These are phyloP conservation scores for Peromyscus melanophrys DNA, from an alignment of 2,797 vertebrate genomes.

Conservation along the genomic window DNA sequence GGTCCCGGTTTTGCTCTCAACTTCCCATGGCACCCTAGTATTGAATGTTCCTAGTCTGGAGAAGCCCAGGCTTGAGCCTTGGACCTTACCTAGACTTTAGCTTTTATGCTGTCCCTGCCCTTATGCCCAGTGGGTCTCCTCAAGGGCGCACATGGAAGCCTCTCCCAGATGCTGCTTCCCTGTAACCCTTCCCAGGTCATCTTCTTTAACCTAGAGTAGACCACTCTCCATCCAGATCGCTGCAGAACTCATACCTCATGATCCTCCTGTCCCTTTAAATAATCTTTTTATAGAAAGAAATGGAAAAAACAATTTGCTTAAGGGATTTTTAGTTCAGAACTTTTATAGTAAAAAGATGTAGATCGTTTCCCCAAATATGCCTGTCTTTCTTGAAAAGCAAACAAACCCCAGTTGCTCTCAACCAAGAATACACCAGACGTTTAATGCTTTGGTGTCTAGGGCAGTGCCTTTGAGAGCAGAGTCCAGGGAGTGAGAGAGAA, in stretches of 20 bases:
- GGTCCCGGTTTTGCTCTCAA: background rate
- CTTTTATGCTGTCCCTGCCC: constrained; percentile 1
- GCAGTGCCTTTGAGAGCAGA: background rate
- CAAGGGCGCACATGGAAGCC: background rate
- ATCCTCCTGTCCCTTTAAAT: constrained; percentile 12
- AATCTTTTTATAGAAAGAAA: constrained; percentile 79
- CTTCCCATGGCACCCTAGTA: background rate
- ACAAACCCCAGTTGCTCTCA: constrained; percentile 66
- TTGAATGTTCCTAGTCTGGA: background rate
- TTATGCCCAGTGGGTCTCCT: background rate
- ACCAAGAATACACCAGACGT: constrained; percentile 42
- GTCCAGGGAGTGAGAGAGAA: background rate
- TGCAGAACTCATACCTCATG: background rate
- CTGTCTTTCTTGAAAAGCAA: constrained; percentile 72
- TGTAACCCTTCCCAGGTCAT: background rate
- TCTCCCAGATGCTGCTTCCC: background rate
- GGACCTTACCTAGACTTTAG: background rate
- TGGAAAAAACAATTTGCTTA: constrained; percentile 69
- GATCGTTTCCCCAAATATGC: constrained; percentile 79
- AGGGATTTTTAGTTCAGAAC: constrained; percentile 58
- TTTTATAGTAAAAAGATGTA: constrained; percentile 80
- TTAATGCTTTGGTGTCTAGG: background rate
- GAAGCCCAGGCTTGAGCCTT: background rate
- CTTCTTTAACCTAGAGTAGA: background rate
- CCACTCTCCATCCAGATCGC: background rate